phyloP scores from a whole-genome alignment of 35 echinoderm and acorn worm species.

The Heliocidaris tuberculata region DNA sequence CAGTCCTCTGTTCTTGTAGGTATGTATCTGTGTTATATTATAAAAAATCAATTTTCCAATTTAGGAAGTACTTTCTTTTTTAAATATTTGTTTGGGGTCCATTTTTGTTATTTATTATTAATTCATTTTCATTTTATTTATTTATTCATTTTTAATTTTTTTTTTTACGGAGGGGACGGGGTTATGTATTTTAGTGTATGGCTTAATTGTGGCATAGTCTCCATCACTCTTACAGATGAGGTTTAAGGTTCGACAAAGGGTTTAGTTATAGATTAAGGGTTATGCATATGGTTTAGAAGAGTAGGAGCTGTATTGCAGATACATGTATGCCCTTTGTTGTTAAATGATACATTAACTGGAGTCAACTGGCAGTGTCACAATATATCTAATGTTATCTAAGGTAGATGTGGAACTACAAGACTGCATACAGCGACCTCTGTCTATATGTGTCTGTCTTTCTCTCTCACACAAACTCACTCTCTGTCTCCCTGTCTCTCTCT shows the following conservation, averaged over 20 bases:
- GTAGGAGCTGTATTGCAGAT: too few relatives aligned
- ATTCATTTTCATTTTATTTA: not conserved
- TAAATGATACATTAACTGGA: too few relatives aligned
- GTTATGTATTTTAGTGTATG: not conserved
- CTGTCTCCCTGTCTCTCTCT: too few relatives aligned
- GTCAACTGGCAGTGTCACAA: too few relatives aligned
- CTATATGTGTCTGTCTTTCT: too few relatives aligned
- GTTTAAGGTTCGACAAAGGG: not conserved
- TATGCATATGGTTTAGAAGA: not conserved
- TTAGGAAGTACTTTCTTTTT: not conserved
- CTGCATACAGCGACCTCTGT: too few relatives aligned
- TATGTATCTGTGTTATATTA: not conserved
- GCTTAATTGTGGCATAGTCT: not conserved
- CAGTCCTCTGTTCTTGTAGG: slow-evolving; percentile 67
- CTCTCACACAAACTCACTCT: too few relatives aligned
- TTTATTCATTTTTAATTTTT: not conserved
- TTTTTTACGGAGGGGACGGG: not conserved
- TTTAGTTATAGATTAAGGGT: not conserved
- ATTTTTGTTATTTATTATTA: not conserved
- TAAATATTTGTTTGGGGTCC: too few relatives aligned
- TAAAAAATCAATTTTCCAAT: not conserved
- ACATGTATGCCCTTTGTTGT: too few relatives aligned
- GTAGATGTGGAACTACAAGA: not conserved
- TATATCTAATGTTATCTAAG: not conserved
- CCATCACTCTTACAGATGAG: not conserved